Base-by-base conservation (phyloP, 2,888 invertebrate genomes). In the Caenorhabditis sulstoni region DNA sequence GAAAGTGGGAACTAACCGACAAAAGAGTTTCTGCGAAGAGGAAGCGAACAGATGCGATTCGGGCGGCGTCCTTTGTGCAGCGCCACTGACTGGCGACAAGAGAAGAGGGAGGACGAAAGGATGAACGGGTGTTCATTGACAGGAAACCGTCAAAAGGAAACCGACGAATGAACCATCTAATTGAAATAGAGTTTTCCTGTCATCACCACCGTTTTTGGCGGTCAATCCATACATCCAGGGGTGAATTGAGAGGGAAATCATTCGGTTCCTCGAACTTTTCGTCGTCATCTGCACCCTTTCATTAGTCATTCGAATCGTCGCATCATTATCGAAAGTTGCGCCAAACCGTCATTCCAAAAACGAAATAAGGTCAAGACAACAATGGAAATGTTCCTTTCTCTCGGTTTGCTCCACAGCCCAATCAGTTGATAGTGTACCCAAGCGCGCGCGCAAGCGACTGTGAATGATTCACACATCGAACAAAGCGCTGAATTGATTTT, bases 31-130 rank as follows among this genome's bases (percentile, higher is more conserved):
- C 8, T 53, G 47, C 39, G 41, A 64, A 64, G 39, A 45, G 12
- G 23, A 23, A 35, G 45, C 20, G 45, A 71, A 71, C 71, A 71
- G 71, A 57, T 71, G 71, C 71, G 49, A 20, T 12, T 29, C 29
- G 29, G 12, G 49, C 49, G 29, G 55, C 52, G 55, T 18, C 57
- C 41, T 14, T n/a, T 62, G 57, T 49, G 29, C 3, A 29, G 3
- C 7, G 29, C 29, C 29, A 29, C 29, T 29, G 29, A 29, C 29
- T 29, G 29, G 29, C 29, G 29, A 29, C 29, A 7, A 29, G 3
- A 29, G 29, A 29, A 29, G 7, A 3, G 29, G 29, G 7, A 7
- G 29, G 29, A 29, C 29, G 29, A 29, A 29, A 29, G 3, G 37
- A 41, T 61, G 68, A 68, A 59, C 68, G 68, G 52, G 37, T n/a